A percentile compares a stretch with the other conserved stretches of the same genome.
Evolutionary conservation across 1,140 invertebrate species (phyloP).

Genomic region (Octopus sinensis): DNA sequence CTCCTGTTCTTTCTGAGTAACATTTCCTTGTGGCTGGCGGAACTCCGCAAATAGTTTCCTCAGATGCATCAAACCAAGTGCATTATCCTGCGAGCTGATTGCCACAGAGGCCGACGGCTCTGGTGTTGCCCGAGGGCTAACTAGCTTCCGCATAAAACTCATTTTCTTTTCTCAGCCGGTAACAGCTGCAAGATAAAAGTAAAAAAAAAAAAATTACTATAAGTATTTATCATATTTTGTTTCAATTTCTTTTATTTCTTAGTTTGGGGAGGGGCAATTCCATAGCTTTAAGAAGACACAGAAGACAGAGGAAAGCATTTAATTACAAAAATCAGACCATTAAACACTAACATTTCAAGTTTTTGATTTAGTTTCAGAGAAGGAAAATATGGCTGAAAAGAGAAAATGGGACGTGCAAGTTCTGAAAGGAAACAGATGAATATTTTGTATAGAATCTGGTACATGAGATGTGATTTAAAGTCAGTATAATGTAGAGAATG

Average conservation of each 20-base stretch:
- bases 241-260: neutral
- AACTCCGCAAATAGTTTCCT: conserved; percentile 95
- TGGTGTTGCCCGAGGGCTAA: conserved; percentile 24
- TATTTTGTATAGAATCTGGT: too few relatives aligned
- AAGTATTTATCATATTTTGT: neutral
- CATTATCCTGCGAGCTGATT: conserved; percentile 38
- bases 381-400: too few relatives aligned
- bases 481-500: too few relatives aligned
- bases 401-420: too few relatives aligned
- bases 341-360: neutral
- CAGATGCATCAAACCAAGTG: conserved; percentile 86
- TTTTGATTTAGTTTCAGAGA: too few relatives aligned
- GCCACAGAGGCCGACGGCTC: conserved; percentile 15
- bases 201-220: neutral
- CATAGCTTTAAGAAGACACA: neutral
- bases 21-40: conserved; percentile 73
- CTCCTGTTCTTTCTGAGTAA: conserved; percentile 70
- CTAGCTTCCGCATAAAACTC: conserved; percentile 44
- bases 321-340: neutral
- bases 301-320: neutral
- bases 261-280: neutral
- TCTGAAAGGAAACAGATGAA: too few relatives aligned
- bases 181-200: conserved; percentile 7
- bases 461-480: too few relatives aligned
- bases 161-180: conserved; percentile 23